These are phyloP conservation scores for Clunio marinus DNA, from an alignment of 2,888 invertebrate species.

Conservation along the genomic window DNA sequence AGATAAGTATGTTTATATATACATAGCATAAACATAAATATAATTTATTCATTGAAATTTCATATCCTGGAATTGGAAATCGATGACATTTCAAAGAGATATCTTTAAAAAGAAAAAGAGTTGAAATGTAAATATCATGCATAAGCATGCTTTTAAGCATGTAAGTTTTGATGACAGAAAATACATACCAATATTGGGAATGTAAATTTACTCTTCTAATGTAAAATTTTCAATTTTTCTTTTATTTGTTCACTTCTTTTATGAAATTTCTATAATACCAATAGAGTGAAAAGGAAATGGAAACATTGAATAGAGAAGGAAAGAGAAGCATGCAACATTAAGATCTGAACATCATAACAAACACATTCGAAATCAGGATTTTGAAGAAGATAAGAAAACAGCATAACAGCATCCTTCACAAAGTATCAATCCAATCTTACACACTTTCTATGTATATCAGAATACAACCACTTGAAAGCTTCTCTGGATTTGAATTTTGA, in stretches of 20 bases:
- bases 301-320: background rate
- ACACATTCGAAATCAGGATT: conserved; percentile 12
- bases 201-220: background rate
- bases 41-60: conserved; percentile 37
- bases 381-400: background rate
- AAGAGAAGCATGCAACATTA: conserved; percentile 1
- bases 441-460: background rate
- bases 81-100: no score
- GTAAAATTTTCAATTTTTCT: no score
- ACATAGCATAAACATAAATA: conserved; percentile 6
- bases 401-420: background rate
- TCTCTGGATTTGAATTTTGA: conserved; percentile 17
- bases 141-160: no score
- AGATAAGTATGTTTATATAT: background rate
- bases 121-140: no score
- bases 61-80: conserved; percentile 30
- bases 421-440: background rate
- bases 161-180: background rate
- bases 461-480: background rate
- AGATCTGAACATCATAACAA: background rate
- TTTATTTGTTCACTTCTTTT: no score
- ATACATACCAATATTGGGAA: no score
- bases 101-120: no score
- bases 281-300: background rate
- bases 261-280: no score